A percentile compares a stretch with the other conserved stretches of the same genome.
Conservation (phyloP, 2,797 vertebrate genomes). For the Mionectes olivaceus region DNA sequence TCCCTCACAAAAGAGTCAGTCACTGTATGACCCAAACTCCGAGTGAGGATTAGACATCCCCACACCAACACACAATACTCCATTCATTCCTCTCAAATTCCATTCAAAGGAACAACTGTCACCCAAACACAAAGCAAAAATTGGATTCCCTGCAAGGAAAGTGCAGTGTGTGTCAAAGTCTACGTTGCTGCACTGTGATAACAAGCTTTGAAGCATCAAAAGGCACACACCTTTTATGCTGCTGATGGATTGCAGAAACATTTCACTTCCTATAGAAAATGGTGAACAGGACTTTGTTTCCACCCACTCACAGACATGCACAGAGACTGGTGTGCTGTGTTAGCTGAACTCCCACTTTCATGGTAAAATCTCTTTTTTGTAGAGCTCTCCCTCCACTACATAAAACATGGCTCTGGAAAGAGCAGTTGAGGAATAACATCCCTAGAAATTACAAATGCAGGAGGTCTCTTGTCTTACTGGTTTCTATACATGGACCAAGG, state of each 20-base stretch:
- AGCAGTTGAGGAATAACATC: neutral
- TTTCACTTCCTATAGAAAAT: neutral
- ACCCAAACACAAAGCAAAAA: neutral
- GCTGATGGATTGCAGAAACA: neutral
- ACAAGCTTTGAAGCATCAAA: neutral
- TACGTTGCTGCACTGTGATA: neutral
- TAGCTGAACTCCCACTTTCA: neutral
- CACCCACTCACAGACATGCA: neutral
- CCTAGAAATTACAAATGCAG: neutral
- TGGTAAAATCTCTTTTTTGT: neutral
- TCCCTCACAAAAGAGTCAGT: neutral
- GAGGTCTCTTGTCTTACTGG: neutral
- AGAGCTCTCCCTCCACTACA: neutral
- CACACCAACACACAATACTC: neutral
- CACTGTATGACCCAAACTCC: neutral
- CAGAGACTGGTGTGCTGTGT: neutral
- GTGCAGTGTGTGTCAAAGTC: neutral
- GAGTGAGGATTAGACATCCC: neutral
- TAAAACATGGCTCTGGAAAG: neutral
- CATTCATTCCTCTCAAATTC: neutral
- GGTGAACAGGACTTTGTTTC: neutral
- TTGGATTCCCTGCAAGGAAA: neutral
- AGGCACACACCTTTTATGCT: neutral
- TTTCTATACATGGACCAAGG: neutral
- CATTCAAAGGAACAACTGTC: neutral